Evolutionary conservation across 2,888 invertebrate genomes (phyloP), one percentile per base, ranked within the genome.

Genomic region (Oligia strigilis): DNA sequence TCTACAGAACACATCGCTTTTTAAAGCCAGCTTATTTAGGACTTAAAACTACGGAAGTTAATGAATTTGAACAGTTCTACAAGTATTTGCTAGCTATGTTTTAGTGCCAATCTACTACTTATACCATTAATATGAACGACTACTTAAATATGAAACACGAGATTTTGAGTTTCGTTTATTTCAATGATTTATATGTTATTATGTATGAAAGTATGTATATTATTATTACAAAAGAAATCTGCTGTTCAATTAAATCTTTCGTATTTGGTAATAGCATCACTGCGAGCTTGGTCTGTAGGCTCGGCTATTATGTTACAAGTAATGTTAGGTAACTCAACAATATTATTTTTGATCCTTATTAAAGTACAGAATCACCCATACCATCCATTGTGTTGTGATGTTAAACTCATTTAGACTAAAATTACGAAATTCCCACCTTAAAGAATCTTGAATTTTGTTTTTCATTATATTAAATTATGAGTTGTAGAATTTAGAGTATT

Each of bases 401-500:
- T 52, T 77, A 70, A 77, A 69, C 71, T 81, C 74, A 71, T 77
- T 84, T 84, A 87, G 84, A 72, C 64, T 87, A 87, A 84, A 81
- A 72, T 88, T 79, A 89, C 86, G 89, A 89, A 89, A 89, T 84
- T 85, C 89, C 89, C 89, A 89, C 89, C 89, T 88, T 87, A 67
- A 77, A 85, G 23, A 73, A 84, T 72, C 72, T 64, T 81, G 60
- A 82, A 74, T 84, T 76, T 77, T 81, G 77, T 83, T 80, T 84
- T 74, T 69, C 73, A 72, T 65, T 73, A 19, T 76, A 85, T 70
- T 75, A 73, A 78, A 80, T 77, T 75, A 86, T 74, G 72, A 82
- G 58, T 76, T 73, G 14, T 85, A 85, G 52, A 79, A 73, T 85
- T 74, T 86, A 82, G 67, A 83, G 2, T 77, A 74, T 58, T 67